Conservation (phyloP, 2,797 vertebrate species). For the Prionace glauca region DNA sequence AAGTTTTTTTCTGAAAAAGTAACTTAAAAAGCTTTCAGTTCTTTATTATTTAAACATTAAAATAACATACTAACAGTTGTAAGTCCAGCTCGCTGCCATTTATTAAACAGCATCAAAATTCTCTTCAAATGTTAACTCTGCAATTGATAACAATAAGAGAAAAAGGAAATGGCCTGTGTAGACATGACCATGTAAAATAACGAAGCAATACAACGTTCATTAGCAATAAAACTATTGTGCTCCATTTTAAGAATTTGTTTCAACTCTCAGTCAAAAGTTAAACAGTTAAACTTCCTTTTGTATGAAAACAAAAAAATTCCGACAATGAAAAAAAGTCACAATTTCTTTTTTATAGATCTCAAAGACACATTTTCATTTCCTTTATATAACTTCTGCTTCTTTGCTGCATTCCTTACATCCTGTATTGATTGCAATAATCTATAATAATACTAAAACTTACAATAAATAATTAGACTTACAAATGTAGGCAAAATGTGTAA, state of each 20-base stretch:
- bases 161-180: background rate
- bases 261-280: background rate
- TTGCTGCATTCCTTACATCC: background rate
- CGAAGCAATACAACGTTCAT: background rate
- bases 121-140: background rate
- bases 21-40: background rate
- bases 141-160: background rate
- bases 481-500: slow-evolving; percentile 40
- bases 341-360: background rate
- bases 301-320: background rate
- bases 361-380: background rate
- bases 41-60: background rate
- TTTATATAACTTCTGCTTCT: background rate
- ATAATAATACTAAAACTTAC: background rate
- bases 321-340: background rate
- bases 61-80: background rate
- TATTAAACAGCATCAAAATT: background rate
- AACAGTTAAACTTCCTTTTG: background rate
- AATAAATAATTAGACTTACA: background rate
- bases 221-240: background rate
- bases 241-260: background rate
- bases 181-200: background rate
- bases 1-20: background rate
- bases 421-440: background rate
- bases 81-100: background rate